These are phyloP conservation scores for Clarias fuscus DNA, from an alignment of 2,797 vertebrate genomes.

Conservation along the genomic window DNA sequence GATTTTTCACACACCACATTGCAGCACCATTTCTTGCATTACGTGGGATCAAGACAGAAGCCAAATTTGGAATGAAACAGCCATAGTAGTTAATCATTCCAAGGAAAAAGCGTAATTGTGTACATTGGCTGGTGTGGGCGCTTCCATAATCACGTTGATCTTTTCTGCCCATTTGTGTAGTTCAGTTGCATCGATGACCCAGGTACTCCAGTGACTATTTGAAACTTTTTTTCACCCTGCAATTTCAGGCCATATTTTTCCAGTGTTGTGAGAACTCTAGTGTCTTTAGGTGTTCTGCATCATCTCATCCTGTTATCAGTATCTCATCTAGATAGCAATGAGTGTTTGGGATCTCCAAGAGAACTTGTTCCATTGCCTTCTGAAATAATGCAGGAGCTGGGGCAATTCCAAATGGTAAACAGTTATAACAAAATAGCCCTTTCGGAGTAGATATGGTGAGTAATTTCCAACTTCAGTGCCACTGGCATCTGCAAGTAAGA, in stretches of 20 bases:
- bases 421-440: background rate
- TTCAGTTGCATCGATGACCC: conserved; percentile 13
- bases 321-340: background rate
- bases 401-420: background rate
- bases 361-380: conserved; percentile 27
- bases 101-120: conserved; percentile 27
- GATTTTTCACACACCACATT: background rate
- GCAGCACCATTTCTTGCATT: background rate
- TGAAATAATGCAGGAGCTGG: conserved; percentile 3
- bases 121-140: background rate
- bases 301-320: background rate
- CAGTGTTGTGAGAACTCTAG: background rate
- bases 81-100: conserved; percentile 38
- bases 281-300: background rate
- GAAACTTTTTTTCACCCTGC: background rate
- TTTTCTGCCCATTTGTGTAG: conserved; percentile 27
- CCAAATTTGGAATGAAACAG: conserved; percentile 19
- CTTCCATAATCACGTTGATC: background rate
- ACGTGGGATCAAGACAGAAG: conserved; percentile 19
- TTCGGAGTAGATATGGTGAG: background rate
- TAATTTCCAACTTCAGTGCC: background rate
- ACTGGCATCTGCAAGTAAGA: conserved; percentile 22
- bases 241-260: background rate
- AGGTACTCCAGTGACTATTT: conserved; percentile 14
- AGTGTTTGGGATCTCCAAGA: background rate